Conservation (phyloP, 2,113 vertebrate genomes). For the Laticauda laticaudata region DNA sequence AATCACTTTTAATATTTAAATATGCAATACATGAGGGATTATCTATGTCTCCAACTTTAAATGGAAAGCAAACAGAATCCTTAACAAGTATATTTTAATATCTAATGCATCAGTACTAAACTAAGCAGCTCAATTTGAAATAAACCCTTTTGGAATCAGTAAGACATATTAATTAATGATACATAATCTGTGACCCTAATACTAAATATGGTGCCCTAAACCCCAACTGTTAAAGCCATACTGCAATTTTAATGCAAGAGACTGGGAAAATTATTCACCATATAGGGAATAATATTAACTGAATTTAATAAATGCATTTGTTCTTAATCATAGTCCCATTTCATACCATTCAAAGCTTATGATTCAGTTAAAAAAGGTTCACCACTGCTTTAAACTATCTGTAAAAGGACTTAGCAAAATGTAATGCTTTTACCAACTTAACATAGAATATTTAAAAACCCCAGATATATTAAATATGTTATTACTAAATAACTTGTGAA, state of each 20-base stretch:
- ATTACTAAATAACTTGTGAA: neutral
- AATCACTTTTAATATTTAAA: slow-evolving; percentile 45
- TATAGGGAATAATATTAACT: neutral
- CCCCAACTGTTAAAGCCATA: neutral
- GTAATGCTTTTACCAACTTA: neutral
- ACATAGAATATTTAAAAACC: neutral
- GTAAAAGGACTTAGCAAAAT: neutral
- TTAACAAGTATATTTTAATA: neutral
- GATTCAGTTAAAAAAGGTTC: neutral
- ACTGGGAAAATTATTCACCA: neutral
- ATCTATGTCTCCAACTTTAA: neutral
- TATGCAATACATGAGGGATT: slow-evolving; percentile 43
- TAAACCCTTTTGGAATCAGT: neutral
- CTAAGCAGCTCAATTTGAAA: neutral
- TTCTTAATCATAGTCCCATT: neutral
- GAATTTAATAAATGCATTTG: neutral
- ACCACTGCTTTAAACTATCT: neutral
- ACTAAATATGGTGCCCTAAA: neutral
- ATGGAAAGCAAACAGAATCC: neutral
- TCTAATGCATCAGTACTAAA: neutral
- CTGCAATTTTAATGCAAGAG: neutral
- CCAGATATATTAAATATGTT: neutral
- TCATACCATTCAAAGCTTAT: neutral
- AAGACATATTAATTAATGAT: neutral
- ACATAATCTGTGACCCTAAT: neutral